phyloP scores from a whole-genome alignment of 2,113 vertebrate species.

The Anolis carolinensis region DNA sequence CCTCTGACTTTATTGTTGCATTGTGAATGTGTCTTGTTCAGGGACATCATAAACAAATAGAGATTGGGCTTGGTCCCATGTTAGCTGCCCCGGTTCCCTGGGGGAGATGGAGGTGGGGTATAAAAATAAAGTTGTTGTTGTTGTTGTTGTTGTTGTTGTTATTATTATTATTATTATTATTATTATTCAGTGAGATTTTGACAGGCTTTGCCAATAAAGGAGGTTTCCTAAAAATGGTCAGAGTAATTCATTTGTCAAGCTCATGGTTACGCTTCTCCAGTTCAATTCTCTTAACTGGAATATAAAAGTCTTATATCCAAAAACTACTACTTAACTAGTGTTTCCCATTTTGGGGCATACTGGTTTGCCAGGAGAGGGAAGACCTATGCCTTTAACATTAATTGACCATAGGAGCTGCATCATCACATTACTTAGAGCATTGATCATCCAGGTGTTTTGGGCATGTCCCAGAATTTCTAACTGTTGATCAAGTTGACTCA shows the following conservation, averaged over 20 bases:
- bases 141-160: too few species aligned
- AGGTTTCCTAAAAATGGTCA: not conserved
- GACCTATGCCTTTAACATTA: not conserved
- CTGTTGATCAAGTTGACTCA: too few species aligned
- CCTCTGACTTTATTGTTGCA: conserved; percentile 7
- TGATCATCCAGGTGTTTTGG: too few species aligned
- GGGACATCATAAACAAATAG: not conserved
- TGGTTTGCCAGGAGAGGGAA: not conserved
- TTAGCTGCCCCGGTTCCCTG: too few species aligned
- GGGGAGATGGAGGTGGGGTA: too few species aligned
- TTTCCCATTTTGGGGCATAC: not conserved
- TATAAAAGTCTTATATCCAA: not conserved
- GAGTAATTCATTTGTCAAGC: not conserved
- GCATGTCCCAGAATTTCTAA: too few species aligned
- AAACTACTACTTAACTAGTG: not conserved
- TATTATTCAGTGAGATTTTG: not conserved
- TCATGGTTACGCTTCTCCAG: not conserved
- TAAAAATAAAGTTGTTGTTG: too few species aligned
- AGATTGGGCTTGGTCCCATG: too few species aligned
- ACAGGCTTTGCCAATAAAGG: not conserved
- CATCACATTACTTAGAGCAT: not conserved
- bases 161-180: too few species aligned
- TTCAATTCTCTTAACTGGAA: not conserved
- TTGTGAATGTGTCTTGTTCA: not conserved
- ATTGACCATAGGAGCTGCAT: not conserved